These are phyloP conservation scores for Drosophila ercepeae DNA, from an alignment of 1,140 invertebrate species.

Conservation along the genomic window DNA sequence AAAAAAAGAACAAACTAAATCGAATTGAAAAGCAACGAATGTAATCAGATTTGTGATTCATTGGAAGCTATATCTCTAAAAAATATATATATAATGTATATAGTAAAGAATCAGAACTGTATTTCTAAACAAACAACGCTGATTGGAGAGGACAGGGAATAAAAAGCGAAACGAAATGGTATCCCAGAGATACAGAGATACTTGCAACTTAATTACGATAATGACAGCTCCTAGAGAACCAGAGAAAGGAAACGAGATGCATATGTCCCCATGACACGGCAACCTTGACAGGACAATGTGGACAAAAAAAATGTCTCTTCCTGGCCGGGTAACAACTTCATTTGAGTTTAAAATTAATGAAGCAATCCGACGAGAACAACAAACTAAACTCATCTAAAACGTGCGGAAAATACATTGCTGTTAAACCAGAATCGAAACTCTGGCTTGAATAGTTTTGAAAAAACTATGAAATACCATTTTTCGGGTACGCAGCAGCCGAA, in stretches of 20 bases:
- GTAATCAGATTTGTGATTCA: constrained; percentile 75
- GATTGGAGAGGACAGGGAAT: constrained; percentile 31
- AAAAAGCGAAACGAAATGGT: constrained; percentile 30
- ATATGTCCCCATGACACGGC: constrained; percentile 43
- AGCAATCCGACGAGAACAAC: constrained; percentile 6
- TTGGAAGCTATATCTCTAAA: constrained; percentile 7
- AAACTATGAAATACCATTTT: constrained; percentile 57
- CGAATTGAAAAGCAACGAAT: constrained; percentile 67
- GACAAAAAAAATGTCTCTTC: constrained; percentile 16
- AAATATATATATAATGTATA: not conserved
- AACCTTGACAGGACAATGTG: constrained; percentile 33
- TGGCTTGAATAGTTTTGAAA: not conserved
- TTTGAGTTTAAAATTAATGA: constrained; percentile 38
- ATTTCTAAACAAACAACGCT: constrained; percentile 23
- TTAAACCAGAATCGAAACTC: constrained; percentile 8
- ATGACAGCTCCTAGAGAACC: constrained; percentile 23
- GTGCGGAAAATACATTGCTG: constrained; percentile 33
- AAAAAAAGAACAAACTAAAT: constrained; percentile 45
- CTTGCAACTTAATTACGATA: constrained; percentile 42
- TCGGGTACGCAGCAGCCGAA: constrained; percentile 55
- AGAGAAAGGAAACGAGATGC: constrained; percentile 3
- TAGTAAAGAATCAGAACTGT: constrained; percentile 21
- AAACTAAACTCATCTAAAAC: constrained; percentile 34
- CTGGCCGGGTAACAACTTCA: constrained; percentile 26
- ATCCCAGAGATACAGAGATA: constrained; percentile 19